Base-by-base conservation (phyloP, 2,113 vertebrate species). In the Oenanthe oenanthe region DNA sequence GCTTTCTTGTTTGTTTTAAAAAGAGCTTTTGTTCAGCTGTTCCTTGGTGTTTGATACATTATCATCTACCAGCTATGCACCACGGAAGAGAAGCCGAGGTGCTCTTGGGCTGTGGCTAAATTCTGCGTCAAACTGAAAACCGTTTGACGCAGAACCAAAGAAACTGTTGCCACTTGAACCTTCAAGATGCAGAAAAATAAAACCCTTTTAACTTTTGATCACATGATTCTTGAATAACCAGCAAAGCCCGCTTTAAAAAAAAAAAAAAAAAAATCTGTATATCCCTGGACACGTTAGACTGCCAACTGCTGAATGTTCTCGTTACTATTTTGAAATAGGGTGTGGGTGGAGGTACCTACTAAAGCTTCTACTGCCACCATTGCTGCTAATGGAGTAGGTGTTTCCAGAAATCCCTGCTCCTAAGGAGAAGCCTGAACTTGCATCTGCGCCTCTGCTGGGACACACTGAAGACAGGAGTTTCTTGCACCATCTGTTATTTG, bases 21-120 rank as follows among this genome's bases (percentile, higher is more conserved):
- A 86, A 48, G 54, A 71, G 43, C 36, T 70, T 95, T 93, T 90
- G 67, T 92, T 95, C 66, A 85, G 22, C 71, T 72, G 66, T 68
- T 82, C 45, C 42, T 42, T 85, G 13, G 7, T 73, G 75, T 79
- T 79, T 76, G 42, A 31, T 68, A 75, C 0, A 12, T 82, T 94
- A 82, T 61, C 62, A 78, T 36, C 63, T 51, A 61, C 38, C 38
- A 87, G 77, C 53, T 78, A 79, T 0, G 0, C 58, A 71, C 16
- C 74, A 65, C n/a, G 0, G 2, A 68, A 85, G 53, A 62, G 50
- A 78, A 60, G 50, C 61, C 2, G 0, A 0, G 0, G 58, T 38
- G 58, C 40, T 82, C 58, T 17, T 7, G 4, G 42, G 50, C 80
- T 78, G 38, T 1, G 12, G 65, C 26, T 38, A 10, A 45, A 76